Percentiles rank a stretch among this genome's conserved stretches.
These are phyloP conservation scores for Scomber colias DNA, from an alignment of 2,113 vertebrate species.

Conservation along the genomic window DNA sequence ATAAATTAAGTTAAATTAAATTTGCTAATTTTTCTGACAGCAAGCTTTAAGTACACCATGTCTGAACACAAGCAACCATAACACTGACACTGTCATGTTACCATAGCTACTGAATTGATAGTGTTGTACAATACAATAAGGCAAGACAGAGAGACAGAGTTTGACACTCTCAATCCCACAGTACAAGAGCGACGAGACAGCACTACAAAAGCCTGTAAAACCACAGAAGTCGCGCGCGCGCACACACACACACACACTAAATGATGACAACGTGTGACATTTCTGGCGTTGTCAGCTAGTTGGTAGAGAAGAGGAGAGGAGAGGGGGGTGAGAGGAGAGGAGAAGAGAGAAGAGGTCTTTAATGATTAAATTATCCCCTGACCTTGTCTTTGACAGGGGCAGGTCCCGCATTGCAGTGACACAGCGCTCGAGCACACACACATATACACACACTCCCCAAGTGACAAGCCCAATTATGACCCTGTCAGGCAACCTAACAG, in stretches of 20 bases:
- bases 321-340: conserved; percentile 38
- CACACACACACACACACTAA: conserved; percentile 41
- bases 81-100: conserved; percentile 17
- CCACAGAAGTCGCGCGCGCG: conserved; percentile 52
- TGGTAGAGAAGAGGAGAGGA: conserved; percentile 38
- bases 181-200: conserved; percentile 51
- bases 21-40: not conserved
- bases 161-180: conserved; percentile 54
- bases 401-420: conserved; percentile 74
- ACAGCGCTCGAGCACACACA: conserved; percentile 46
- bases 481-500: conserved; percentile 74
- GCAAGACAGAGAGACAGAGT: conserved; percentile 7
- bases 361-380: conserved; percentile 88
- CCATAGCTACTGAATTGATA: conserved; percentile 41
- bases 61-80: not conserved
- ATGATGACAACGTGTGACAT: conserved; percentile 76
- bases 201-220: conserved; percentile 62
- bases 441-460: conserved; percentile 25
- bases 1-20: not conserved
- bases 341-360: conserved; percentile 76
- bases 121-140: conserved; percentile 34
- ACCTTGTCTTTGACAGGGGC: conserved; percentile 83
- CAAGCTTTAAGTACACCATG: no score
- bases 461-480: conserved; percentile 85
- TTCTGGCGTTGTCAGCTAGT: conserved; percentile 71